These are phyloP conservation scores for Rhagophthalmus giganteus DNA, from an alignment of 2,888 invertebrate genomes.

Conservation along the genomic window DNA sequence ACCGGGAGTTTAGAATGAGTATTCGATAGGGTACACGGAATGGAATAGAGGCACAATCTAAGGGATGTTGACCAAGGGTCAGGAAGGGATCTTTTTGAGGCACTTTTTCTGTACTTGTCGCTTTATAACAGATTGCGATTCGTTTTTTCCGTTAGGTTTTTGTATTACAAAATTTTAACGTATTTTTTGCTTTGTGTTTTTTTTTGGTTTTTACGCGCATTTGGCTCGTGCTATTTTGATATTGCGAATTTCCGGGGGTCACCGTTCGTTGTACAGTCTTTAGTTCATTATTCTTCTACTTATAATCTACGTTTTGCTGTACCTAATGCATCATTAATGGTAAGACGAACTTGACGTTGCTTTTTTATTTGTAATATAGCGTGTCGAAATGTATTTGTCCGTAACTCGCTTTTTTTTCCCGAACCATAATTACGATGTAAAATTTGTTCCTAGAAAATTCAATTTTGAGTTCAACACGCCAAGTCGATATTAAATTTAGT, in stretches of 20 bases:
- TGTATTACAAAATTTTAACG: slow-evolving; percentile 15
- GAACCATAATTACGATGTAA: slow-evolving; percentile 33
- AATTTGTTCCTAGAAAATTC: slow-evolving; percentile 36
- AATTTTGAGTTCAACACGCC: slow-evolving; percentile 33
- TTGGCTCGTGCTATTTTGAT: slow-evolving; percentile 21
- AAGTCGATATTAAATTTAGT: slow-evolving; percentile 34
- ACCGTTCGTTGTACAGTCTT: not conserved
- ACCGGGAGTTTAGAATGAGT: slow-evolving; percentile 15
- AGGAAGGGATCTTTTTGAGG: slow-evolving; percentile 22
- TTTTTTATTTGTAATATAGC: slow-evolving; percentile 30
- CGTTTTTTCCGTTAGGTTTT: slow-evolving; percentile 32
- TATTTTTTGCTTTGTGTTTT: slow-evolving; percentile 24
- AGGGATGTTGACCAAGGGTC: slow-evolving; percentile 22
- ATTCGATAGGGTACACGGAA: slow-evolving; percentile 1
- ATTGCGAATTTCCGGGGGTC: slow-evolving; percentile 5
- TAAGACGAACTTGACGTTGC: slow-evolving; percentile 14
- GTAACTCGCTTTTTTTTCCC: slow-evolving; percentile 14
- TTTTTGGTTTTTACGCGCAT: slow-evolving; percentile 6
- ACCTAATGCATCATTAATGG: slow-evolving; percentile 22
- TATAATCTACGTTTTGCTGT: slow-evolving; percentile 1
- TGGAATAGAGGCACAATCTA: slow-evolving; percentile 12
- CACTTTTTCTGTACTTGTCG: slow-evolving; percentile 20
- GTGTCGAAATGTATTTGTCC: slow-evolving; percentile 34
- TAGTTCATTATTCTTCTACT: slow-evolving; percentile 1
- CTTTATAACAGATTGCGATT: slow-evolving; percentile 9